Percentiles rank a stretch among this genome's conserved stretches.
Conservation (phyloP, 2,888 invertebrate genomes). For the Hanleya hanleyi region DNA sequence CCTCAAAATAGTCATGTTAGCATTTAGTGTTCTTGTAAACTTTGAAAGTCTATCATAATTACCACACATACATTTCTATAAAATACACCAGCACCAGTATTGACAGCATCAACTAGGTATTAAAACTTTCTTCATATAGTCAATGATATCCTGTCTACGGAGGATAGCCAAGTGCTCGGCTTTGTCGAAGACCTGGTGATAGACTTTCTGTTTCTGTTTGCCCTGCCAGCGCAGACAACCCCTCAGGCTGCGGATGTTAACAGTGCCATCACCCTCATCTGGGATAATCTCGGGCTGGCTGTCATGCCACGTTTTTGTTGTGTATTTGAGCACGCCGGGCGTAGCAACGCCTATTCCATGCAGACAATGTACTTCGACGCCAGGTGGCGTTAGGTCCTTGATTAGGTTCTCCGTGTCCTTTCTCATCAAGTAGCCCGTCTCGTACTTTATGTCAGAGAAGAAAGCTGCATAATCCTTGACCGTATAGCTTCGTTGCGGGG, state of each 20-base stretch:
- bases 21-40: too few species aligned
- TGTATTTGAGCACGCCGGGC: constrained; percentile 59
- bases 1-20: too few species aligned
- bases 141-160: constrained; percentile 53
- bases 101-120: not conserved
- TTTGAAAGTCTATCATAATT: too few species aligned
- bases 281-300: constrained; percentile 70
- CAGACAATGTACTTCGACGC: constrained; percentile 68
- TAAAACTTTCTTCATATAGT: constrained; percentile 51
- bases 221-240: constrained; percentile 86
- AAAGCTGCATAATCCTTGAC: constrained; percentile 66
- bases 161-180: constrained; percentile 89
- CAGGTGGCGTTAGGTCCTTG: constrained; percentile 60
- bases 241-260: constrained; percentile 89
- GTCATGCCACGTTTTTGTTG: constrained; percentile 59
- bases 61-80: too few species aligned
- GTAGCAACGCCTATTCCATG: constrained; percentile 65
- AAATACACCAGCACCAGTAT: too few species aligned
- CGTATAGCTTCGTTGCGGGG: constrained; percentile 67
- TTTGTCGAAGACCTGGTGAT: constrained; percentile 78
- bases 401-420: constrained; percentile 62
- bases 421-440: constrained; percentile 60
- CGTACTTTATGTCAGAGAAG: constrained; percentile 64
- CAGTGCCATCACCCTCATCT: constrained; percentile 98
- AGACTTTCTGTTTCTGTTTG: constrained; percentile 78